Evolutionary conservation across 30 jellyfish, hydroid and myxozoan species (phyloP).

Genomic region (Cassiopea andromeda): DNA sequence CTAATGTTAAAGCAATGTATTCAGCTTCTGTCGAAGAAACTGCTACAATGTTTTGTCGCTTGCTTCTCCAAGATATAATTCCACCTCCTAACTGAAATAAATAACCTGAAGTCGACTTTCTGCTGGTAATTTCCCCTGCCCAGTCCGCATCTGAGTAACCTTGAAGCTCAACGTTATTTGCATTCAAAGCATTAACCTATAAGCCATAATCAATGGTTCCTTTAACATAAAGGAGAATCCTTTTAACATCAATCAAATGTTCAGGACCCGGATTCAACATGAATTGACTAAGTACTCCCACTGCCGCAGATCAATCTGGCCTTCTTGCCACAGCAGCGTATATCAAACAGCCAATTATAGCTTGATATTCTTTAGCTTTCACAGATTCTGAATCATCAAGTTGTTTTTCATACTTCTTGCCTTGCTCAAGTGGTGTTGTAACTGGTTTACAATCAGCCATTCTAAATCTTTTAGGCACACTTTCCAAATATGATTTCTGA

Average conservation of each 20-base stretch:
- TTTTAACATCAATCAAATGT: not conserved
- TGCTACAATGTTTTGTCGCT: slow-evolving; percentile 26
- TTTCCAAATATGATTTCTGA: not conserved
- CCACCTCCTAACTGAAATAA: slow-evolving; percentile 28
- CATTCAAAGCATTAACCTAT: not conserved
- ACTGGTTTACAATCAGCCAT: not conserved
- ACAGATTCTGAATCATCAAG: not conserved
- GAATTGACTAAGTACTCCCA: not conserved
- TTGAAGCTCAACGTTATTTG: not conserved
- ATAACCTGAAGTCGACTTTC: slow-evolving; percentile 44
- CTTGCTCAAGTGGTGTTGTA: not conserved
- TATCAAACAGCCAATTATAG: not conserved
- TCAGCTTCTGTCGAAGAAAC: slow-evolving; percentile 2
- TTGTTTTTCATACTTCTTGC: not conserved
- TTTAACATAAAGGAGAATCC: not conserved
- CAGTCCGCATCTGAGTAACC: slow-evolving; percentile 53
- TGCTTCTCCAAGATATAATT: slow-evolving; percentile 24
- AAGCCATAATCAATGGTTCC: not conserved
- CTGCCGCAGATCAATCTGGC: not conserved
- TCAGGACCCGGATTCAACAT: not conserved
- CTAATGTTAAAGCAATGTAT: not conserved
- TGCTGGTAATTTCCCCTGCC: slow-evolving; percentile 22
- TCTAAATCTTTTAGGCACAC: not conserved
- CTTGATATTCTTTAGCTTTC: not conserved
- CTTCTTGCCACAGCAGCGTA: not conserved